Conservation (phyloP, 2,888 invertebrate genomes). For the Priocnemis perturbator region DNA sequence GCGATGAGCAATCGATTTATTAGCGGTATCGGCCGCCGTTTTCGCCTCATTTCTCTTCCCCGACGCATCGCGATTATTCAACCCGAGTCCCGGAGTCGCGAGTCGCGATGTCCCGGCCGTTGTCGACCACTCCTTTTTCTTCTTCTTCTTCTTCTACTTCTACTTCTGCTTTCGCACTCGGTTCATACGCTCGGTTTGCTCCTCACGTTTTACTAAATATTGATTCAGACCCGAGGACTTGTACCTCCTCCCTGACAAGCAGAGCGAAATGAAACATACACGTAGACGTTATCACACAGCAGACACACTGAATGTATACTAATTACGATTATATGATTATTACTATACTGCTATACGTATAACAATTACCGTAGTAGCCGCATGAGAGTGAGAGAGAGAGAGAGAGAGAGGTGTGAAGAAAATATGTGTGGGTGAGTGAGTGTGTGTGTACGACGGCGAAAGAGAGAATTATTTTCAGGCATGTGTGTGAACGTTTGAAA, state of each 20-base stretch:
- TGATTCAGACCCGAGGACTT: too few species aligned
- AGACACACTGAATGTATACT: constrained; percentile 39
- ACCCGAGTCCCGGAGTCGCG: too few species aligned
- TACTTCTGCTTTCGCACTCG: constrained; percentile 5
- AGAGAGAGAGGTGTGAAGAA: constrained; percentile 27
- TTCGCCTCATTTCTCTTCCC: background rate
- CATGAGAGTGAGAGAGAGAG: constrained; percentile 24
- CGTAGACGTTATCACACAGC: constrained; percentile 15
- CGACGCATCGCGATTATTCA: too few species aligned
- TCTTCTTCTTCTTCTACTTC: constrained; percentile 13
- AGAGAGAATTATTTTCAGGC: constrained; percentile 3
- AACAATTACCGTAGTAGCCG: constrained; percentile 31
- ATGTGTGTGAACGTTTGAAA: constrained; percentile 16
- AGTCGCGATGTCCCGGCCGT: background rate
- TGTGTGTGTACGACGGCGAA: background rate
- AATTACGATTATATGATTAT: constrained; percentile 42
- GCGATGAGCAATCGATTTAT: constrained; percentile 7
- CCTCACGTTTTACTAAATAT: too few species aligned
- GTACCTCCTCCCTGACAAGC: too few species aligned
- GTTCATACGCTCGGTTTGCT: too few species aligned
- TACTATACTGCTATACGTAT: constrained; percentile 28
- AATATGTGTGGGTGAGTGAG: too few species aligned
- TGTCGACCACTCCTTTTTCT: background rate
- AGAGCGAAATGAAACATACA: constrained; percentile 13
- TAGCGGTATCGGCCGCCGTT: background rate